phyloP scores from a whole-genome alignment of 1,140 invertebrate genomes.

The Pararge aegeria region DNA sequence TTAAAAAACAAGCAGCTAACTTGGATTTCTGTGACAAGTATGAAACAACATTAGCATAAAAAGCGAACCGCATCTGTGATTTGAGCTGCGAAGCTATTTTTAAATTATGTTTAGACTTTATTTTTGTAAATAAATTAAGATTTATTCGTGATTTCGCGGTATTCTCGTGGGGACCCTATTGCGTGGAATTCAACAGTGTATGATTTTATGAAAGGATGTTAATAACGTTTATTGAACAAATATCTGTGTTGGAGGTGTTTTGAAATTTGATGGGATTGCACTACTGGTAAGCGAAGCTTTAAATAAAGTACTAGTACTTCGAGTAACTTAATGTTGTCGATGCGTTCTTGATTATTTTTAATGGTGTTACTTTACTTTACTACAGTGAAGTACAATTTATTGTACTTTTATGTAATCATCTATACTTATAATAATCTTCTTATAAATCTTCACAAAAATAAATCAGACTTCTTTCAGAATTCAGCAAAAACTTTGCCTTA shows the following conservation, averaged over 20 bases:
- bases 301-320: not conserved
- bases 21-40: slow-evolving; percentile 39
- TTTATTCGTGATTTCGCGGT: slow-evolving; percentile 47
- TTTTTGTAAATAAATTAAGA: slow-evolving; percentile 29
- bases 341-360: too few relatives aligned
- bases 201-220: slow-evolving; percentile 49
- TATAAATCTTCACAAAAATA: too few relatives aligned
- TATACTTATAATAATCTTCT: too few relatives aligned
- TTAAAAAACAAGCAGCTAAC: slow-evolving; percentile 35
- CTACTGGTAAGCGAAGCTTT: slow-evolving; percentile 38
- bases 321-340: not conserved
- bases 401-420: too few relatives aligned
- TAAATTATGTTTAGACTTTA: slow-evolving; percentile 10
- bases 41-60: slow-evolving; percentile 37
- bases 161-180: slow-evolving; percentile 38
- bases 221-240: slow-evolving; percentile 35
- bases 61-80: not conserved
- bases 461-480: too few relatives aligned
- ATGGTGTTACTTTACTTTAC: too few relatives aligned
- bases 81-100: slow-evolving; percentile 6
- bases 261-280: slow-evolving; percentile 50
- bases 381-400: too few relatives aligned
- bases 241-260: slow-evolving; percentile 36
- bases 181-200: slow-evolving; percentile 38
- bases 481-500: too few relatives aligned